Evolutionary conservation across 2,888 invertebrate species (phyloP).

Genomic region (Philaethria dido): DNA sequence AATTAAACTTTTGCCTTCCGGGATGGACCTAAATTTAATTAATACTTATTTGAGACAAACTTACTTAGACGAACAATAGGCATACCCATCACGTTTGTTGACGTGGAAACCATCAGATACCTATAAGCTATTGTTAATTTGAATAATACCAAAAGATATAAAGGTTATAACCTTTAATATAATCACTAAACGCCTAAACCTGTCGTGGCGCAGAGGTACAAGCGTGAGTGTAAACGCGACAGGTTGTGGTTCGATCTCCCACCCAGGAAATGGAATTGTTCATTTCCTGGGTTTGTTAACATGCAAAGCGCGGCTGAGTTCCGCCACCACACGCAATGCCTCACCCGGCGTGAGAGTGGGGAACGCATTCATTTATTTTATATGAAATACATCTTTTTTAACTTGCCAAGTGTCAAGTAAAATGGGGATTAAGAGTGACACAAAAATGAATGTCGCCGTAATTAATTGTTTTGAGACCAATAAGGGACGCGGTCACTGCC

Average conservation of each 20-base stretch:
- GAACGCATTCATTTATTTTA: not conserved
- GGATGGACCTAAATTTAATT: slow-evolving; percentile 43
- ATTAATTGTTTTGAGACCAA: slow-evolving; percentile 80
- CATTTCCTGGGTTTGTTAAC: no score
- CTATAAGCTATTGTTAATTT: slow-evolving; percentile 5
- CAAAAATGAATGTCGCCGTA: slow-evolving; percentile 73
- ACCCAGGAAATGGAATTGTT: no score
- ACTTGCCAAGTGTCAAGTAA: slow-evolving; percentile 26
- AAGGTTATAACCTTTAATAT: not conserved
- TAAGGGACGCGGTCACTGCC: slow-evolving; percentile 68
- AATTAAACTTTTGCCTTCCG: slow-evolving; percentile 46
- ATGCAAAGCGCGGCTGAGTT: no score
- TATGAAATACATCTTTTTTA: slow-evolving; percentile 11
- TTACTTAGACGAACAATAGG: slow-evolving; percentile 24
- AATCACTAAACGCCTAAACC: no score
- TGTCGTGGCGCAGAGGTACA: no score
- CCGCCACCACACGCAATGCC: no score
- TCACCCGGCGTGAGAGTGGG: no score
- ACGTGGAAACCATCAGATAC: slow-evolving; percentile 19
- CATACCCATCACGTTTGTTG: slow-evolving; percentile 15
- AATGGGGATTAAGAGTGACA: slow-evolving; percentile 51
- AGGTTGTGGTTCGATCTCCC: no score
- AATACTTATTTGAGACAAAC: slow-evolving; percentile 41
- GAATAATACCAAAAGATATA: not conserved
- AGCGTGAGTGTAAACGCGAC: no score